phyloP scores from a whole-genome alignment of 2,113 vertebrate genomes.

The Butastur rufipennis region DNA sequence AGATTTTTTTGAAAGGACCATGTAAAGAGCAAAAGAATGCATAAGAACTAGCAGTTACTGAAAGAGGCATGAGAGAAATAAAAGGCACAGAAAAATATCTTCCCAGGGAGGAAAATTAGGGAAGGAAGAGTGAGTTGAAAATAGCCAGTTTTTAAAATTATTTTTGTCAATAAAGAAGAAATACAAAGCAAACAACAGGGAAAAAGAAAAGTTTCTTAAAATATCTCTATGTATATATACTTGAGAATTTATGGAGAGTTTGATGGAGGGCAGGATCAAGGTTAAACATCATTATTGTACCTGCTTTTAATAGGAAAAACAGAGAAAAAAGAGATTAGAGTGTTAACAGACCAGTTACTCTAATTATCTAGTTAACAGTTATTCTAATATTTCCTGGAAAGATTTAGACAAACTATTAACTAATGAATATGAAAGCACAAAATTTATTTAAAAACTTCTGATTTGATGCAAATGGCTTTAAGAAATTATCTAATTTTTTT shows the following conservation, averaged over 20 bases:
- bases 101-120: background rate
- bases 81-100: background rate
- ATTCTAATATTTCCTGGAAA: background rate
- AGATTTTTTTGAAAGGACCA: background rate
- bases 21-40: background rate
- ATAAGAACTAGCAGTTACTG: background rate
- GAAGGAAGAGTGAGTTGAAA: background rate
- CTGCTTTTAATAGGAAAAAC: background rate
- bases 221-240: background rate
- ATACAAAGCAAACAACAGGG: background rate
- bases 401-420: background rate
- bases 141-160: background rate
- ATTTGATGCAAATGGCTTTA: background rate
- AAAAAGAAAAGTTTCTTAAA: background rate
- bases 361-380: background rate
- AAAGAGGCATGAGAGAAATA: background rate
- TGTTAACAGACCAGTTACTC: background rate
- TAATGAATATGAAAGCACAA: background rate
- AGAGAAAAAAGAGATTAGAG: background rate
- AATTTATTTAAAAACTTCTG: background rate
- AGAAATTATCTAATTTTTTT: background rate
- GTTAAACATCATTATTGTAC: background rate
- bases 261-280: background rate
- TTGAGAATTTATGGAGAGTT: background rate
- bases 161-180: background rate